Base-by-base conservation (phyloP, 2,113 vertebrate species). In the Lepus timidus region DNA sequence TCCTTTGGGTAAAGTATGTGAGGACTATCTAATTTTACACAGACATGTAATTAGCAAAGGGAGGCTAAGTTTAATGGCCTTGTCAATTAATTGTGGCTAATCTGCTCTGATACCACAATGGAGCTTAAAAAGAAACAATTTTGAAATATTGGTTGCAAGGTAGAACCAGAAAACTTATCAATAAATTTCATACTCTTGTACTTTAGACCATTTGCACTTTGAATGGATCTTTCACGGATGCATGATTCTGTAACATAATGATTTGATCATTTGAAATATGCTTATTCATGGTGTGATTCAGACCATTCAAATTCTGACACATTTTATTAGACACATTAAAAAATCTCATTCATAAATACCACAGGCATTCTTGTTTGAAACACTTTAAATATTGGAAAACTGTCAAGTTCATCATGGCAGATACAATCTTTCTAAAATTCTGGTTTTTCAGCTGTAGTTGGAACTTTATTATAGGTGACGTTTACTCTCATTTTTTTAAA, bases 181-280 rank as follows among this genome's bases (percentile, higher is more conserved):
- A 68, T 86, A 92, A 67, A 58, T 83, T 85, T 64, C 39, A 74
- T 22, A 55, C 23, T 52, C 12, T 33, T 13, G 71, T 71, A 61
- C 4, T 61, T 76, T 22, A 88, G 10, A 8, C 29, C 51, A 27
- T 61, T 55, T 65, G 5, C 19, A 91, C 17, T 76, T 92, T 79
- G 36, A 83, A 36, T 85, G 16, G 44, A 6, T 70, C 11, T 75
- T 73, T 88, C 33, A 71, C 65, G 17, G 23, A 11, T 86, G 12
- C 52, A 67, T 83, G 31, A 86, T 73, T 64, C 80, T 79, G 8
- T 68, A 68, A 71, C 10, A 80, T 12, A 10, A 58, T 51, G 0
- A 33, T 67, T 62, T 87, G 25, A 91, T 65, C 12, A 80, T 91
- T 61, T 84, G 49, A 36, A 93, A 86, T 80, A 85, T 71, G 82